phyloP scores from a whole-genome alignment of 1,140 invertebrate genomes.

The Tetragnatha versicolor region DNA sequence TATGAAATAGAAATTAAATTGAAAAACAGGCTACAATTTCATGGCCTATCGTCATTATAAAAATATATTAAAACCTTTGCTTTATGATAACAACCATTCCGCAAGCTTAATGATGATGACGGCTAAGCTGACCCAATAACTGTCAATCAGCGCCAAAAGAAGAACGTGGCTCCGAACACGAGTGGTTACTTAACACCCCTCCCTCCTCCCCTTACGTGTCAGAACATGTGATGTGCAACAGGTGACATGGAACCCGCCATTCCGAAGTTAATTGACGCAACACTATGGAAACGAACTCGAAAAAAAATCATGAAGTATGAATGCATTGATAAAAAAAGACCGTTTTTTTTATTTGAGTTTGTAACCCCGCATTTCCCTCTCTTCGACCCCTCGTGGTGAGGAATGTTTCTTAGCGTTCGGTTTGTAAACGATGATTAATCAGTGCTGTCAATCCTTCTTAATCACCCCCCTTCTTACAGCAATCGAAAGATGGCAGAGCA shows the following conservation, averaged over 20 bases:
- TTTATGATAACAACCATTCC: no score
- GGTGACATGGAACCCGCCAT: conserved; percentile 42
- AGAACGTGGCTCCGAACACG: conserved; percentile 17
- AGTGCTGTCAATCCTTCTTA: conserved; percentile 43
- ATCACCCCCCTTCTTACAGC: conserved; percentile 17
- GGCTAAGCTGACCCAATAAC: not conserved
- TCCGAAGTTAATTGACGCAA: conserved; percentile 33
- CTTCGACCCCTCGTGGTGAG: not conserved
- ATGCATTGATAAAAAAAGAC: not conserved
- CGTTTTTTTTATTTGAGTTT: conserved; percentile 10
- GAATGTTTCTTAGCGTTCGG: conserved; percentile 40
- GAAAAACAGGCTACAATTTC: no score
- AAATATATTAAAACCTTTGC: no score
- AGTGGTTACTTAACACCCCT: conserved; percentile 13
- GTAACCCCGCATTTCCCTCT: not conserved
- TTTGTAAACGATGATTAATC: conserved; percentile 53
- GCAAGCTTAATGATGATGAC: not conserved
- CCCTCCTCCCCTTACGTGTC: not conserved
- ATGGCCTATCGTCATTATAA: no score
- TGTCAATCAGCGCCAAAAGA: conserved; percentile 30
- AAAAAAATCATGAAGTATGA: no score
- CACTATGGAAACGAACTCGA: not conserved
- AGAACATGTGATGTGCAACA: conserved; percentile 23
- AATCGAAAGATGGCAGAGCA: not conserved
- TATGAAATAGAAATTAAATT: no score